Conservation (phyloP, 2,113 vertebrate species). For the Hyperoodon ampullatus region DNA sequence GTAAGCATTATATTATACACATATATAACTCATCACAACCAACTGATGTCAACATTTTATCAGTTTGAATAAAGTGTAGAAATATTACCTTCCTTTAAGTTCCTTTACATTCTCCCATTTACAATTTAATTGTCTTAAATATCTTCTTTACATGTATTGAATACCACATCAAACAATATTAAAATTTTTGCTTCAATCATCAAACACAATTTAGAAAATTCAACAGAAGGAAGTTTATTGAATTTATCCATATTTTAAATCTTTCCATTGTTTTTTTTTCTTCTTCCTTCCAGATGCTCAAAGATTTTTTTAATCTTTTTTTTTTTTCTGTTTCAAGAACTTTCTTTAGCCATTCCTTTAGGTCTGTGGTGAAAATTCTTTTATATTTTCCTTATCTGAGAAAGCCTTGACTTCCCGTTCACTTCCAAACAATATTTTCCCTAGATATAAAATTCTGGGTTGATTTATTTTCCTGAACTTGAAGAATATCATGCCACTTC, state of each 20-base stretch:
- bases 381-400: slow-evolving; percentile 6
- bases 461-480: neutral
- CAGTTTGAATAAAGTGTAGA: neutral
- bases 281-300: neutral
- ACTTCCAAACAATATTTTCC: neutral
- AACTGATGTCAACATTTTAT: neutral
- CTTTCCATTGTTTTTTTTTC: slow-evolving; percentile 6
- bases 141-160: slow-evolving; percentile 7
- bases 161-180: neutral
- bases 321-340: neutral
- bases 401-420: neutral
- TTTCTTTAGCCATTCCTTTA: neutral
- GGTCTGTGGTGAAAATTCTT: neutral
- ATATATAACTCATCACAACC: neutral
- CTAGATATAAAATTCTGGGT: neutral
- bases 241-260: slow-evolving; percentile 27
- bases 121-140: neutral
- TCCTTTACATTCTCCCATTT: neutral
- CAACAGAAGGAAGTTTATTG: neutral
- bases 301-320: neutral
- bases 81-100: neutral
- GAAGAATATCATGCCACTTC: neutral
- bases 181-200: slow-evolving; percentile 48
- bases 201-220: slow-evolving; percentile 36
- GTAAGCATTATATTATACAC: neutral